A percentile compares a stretch with the other conserved stretches of the same genome.
Evolutionary conservation across 2,113 vertebrate species (phyloP).

Genomic region (Spheniscus mendiculus): DNA sequence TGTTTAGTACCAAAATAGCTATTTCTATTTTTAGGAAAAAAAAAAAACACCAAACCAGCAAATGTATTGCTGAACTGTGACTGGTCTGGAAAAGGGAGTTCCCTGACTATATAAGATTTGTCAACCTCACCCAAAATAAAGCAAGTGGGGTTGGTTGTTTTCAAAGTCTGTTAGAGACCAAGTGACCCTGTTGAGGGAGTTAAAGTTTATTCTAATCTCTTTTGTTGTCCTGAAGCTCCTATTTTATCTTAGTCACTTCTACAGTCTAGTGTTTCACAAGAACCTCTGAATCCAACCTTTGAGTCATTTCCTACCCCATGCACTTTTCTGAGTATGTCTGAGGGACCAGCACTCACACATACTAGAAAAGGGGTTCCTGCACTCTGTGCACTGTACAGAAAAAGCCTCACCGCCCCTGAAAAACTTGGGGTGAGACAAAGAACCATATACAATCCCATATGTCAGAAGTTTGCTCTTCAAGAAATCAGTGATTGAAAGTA

Average conservation of each 20-base stretch:
- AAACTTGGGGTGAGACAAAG: neutral
- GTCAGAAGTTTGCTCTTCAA: neutral
- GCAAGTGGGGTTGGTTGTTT: neutral
- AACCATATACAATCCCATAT: neutral
- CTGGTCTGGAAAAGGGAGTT: slow-evolving; percentile 15
- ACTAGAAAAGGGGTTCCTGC: neutral
- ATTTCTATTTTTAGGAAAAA: neutral
- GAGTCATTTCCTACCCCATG: rapidly evolving
- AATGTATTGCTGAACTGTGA: neutral
- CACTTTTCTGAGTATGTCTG: neutral
- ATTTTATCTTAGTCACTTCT: neutral
- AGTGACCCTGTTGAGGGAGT: neutral
- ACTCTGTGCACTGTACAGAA: neutral
- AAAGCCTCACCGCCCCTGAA: neutral
- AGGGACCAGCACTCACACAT: neutral
- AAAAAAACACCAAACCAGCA: neutral
- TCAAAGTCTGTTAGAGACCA: neutral
- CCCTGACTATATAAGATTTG: neutral
- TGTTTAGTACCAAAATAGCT: slow-evolving; percentile 21
- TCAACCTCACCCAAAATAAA: neutral
- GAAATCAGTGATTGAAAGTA: neutral
- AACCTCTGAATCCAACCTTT: neutral
- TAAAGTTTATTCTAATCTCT: neutral
- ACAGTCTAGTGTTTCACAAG: neutral
- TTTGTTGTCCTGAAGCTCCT: neutral